Evolutionary conservation across 2,113 vertebrate genomes (phyloP).

Genomic region (Bucco capensis): DNA sequence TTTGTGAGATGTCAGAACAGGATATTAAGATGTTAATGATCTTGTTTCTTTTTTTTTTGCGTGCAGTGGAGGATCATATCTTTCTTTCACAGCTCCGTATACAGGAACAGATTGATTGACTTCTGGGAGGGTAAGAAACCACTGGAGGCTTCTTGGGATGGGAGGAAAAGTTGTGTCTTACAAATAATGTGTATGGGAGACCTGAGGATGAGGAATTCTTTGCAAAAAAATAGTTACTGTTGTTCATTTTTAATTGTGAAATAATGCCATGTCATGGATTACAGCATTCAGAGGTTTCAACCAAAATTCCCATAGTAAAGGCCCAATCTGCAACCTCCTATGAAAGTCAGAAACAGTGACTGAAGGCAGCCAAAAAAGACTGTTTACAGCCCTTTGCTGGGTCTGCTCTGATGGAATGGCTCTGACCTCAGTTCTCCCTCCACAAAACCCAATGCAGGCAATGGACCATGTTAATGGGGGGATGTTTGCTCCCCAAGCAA

Average conservation of each 20-base stretch:
- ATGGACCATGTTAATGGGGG: not conserved
- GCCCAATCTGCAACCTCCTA: not conserved
- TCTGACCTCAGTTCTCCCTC: not conserved
- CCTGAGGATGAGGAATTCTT: not conserved
- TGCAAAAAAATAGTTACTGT: not conserved
- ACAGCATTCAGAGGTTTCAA: not conserved
- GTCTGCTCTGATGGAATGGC: not conserved
- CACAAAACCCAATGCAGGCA: not conserved
- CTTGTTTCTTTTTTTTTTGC: conserved; percentile 26
- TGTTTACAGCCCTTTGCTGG: not conserved
- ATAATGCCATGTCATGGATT: not conserved
- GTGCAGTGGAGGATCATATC: not conserved
- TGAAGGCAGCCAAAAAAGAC: not conserved
- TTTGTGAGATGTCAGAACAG: conserved; percentile 70
- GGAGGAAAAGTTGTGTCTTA: not conserved
- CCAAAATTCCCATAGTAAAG: not conserved
- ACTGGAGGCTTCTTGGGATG: not conserved
- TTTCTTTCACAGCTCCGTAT: not conserved
- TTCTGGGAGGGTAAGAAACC: not conserved
- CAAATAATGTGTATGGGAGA: not conserved
- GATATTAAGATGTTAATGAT: conserved; percentile 72
- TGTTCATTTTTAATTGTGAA: not conserved
- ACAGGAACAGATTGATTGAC: not conserved
- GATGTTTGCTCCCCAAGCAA: not conserved
- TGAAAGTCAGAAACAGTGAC: not conserved